These are phyloP conservation scores for Euwallacea similis DNA, from an alignment of 1,140 invertebrate genomes.

Conservation along the genomic window DNA sequence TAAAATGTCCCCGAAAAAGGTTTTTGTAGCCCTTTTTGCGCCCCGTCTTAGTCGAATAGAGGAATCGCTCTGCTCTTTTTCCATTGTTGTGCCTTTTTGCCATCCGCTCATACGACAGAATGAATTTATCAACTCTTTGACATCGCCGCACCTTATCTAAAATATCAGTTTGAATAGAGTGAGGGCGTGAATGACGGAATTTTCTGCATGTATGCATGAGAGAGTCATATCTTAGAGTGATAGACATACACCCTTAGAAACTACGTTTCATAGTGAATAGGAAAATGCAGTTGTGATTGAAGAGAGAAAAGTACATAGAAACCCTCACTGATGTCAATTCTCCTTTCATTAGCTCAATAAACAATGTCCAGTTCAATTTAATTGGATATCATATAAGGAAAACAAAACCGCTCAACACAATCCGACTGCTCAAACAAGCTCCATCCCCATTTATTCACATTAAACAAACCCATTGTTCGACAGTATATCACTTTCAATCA, in stretches of 20 bases:
- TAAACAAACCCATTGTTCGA: neutral
- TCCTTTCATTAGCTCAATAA: no score
- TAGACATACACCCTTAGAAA: no score
- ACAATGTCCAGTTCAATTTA: no score
- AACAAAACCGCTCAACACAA: neutral
- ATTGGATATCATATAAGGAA: no score
- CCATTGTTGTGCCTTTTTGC: constrained; percentile 26
- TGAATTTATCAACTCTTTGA: constrained; percentile 25
- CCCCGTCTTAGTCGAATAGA: constrained; percentile 16
- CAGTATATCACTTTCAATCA: constrained; percentile 3
- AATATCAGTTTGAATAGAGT: neutral
- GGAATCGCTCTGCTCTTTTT: constrained; percentile 18
- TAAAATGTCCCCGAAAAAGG: constrained; percentile 3
- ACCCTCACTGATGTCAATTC: no score
- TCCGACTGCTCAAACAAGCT: neutral
- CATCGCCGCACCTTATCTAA: constrained; percentile 14
- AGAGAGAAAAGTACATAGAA: no score
- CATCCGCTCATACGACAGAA: neutral
- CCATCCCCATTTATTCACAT: constrained; percentile 1
- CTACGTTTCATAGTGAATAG: no score
- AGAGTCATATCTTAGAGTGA: no score
- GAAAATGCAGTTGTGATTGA: no score
- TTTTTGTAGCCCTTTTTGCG: constrained; percentile 16
- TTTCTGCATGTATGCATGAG: no score
- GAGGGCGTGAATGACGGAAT: neutral